phyloP scores from a whole-genome alignment of 2,797 vertebrate genomes.

The Centroberyx gerrardi region DNA sequence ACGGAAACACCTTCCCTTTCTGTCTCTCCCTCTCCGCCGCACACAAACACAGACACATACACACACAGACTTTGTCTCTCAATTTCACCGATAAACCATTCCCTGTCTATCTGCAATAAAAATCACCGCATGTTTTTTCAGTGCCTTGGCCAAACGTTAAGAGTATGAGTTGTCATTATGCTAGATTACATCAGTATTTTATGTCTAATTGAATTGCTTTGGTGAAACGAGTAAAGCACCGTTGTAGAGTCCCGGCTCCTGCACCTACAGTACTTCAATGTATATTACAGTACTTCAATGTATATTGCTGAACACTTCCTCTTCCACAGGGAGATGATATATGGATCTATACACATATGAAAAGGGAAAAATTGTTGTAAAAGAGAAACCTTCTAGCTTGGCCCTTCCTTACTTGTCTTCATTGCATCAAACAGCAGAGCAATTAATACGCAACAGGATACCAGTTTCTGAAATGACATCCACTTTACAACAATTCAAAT shows the following conservation, averaged over 20 bases:
- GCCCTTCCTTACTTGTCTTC: not conserved
- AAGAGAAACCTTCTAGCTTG: not conserved
- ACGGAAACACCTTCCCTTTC: conserved; percentile 17
- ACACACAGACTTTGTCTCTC: conserved; percentile 30
- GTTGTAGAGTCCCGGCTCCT: not conserved
- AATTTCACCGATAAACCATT: conserved; percentile 36
- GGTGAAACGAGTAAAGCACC: not conserved
- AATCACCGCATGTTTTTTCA: conserved; percentile 40
- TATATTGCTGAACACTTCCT: too few relatives aligned
- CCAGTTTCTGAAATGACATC: not conserved
- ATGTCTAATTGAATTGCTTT: conserved; percentile 62
- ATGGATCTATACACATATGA: not conserved
- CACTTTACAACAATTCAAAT: not conserved
- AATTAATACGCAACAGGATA: not conserved
- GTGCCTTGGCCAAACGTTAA: conserved; percentile 38
- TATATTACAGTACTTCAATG: too few relatives aligned
- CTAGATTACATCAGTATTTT: conserved; percentile 59
- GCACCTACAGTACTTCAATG: conserved; percentile 6
- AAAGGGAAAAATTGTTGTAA: not conserved
- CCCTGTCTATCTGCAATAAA: conserved; percentile 44
- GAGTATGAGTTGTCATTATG: conserved; percentile 58
- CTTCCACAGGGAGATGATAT: not conserved
- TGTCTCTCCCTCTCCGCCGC: conserved; percentile 14
- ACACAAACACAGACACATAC: conserved; percentile 38
- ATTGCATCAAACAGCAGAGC: not conserved